Evolutionary conservation across 2,888 invertebrate genomes (phyloP).

Genomic region (Drosophila kambysellisi): DNA sequence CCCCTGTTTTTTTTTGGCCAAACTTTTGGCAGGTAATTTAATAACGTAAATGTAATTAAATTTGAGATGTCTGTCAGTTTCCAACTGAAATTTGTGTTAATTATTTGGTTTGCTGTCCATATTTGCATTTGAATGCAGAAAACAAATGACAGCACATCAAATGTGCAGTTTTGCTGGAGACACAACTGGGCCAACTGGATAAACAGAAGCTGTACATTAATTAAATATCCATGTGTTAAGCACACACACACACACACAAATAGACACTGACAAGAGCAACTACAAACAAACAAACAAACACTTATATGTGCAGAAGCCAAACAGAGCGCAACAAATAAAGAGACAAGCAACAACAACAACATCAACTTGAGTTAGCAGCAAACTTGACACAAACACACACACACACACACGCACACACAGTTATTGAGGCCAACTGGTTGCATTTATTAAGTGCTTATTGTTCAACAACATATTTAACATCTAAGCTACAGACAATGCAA

Average conservation of each 20-base stretch:
- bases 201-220: conserved; percentile 71
- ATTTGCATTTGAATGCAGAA: conserved; percentile 56
- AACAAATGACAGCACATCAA: conserved; percentile 45
- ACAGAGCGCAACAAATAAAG: conserved; percentile 80
- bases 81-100: conserved; percentile 49
- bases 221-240: conserved; percentile 72
- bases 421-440: conserved; percentile 11
- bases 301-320: conserved; percentile 59
- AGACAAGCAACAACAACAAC: conserved; percentile 46
- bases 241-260: conserved; percentile 22
- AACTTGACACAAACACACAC: conserved; percentile 41
- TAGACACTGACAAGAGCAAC: conserved; percentile 6
- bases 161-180: conserved; percentile 46
- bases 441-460: conserved; percentile 54
- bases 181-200: conserved; percentile 32
- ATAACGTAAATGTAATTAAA: conserved; percentile 10
- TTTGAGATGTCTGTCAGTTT: background rate
- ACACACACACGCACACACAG: conserved; percentile 9
- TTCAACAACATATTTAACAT: conserved; percentile 70
- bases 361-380: conserved; percentile 27
- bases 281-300: conserved; percentile 53
- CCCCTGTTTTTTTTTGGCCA: background rate
- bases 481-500: conserved; percentile 83
- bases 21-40: background rate
- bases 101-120: conserved; percentile 42